Evolutionary conservation across 2,888 invertebrate species (phyloP).

Genomic region (Galerucella pusilla): DNA sequence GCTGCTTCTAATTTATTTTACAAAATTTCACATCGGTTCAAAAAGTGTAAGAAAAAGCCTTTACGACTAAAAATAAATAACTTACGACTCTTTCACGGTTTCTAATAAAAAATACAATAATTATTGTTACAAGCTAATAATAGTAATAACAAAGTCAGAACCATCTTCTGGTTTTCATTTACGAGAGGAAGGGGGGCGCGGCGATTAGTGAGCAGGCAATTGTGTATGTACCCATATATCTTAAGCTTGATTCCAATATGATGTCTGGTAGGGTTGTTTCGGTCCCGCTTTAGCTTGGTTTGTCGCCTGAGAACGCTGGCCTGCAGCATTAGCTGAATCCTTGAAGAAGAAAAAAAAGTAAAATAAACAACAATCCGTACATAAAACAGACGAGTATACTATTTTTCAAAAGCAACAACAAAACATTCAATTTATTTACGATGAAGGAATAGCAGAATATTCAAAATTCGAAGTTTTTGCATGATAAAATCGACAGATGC

Average conservation of each 20-base stretch:
- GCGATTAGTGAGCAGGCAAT: slow-evolving; percentile 53
- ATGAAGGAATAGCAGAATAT: background rate
- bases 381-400: background rate
- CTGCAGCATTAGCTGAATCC: slow-evolving; percentile 68
- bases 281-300: slow-evolving; percentile 70
- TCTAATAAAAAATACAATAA: slow-evolving; percentile 49
- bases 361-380: background rate
- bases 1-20: slow-evolving; percentile 47
- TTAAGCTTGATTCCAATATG: slow-evolving; percentile 75
- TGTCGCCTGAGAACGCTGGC: slow-evolving; percentile 66
- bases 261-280: slow-evolving; percentile 73
- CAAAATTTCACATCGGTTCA: slow-evolving; percentile 51
- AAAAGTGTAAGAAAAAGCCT: slow-evolving; percentile 45
- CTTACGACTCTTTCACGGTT: slow-evolving; percentile 51
- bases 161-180: slow-evolving; percentile 34
- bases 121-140: slow-evolving; percentile 48
- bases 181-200: slow-evolving; percentile 45
- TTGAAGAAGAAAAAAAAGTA: slow-evolving; percentile 57
- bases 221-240: slow-evolving; percentile 34
- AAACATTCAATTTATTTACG: background rate
- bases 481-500: background rate
- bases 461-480: slow-evolving; percentile 2
- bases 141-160: slow-evolving; percentile 49
- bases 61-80: slow-evolving; percentile 53
- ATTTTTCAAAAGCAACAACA: slow-evolving; percentile 8